Conservation (phyloP, 2,113 vertebrate genomes). For the Ursus arctos region DNA sequence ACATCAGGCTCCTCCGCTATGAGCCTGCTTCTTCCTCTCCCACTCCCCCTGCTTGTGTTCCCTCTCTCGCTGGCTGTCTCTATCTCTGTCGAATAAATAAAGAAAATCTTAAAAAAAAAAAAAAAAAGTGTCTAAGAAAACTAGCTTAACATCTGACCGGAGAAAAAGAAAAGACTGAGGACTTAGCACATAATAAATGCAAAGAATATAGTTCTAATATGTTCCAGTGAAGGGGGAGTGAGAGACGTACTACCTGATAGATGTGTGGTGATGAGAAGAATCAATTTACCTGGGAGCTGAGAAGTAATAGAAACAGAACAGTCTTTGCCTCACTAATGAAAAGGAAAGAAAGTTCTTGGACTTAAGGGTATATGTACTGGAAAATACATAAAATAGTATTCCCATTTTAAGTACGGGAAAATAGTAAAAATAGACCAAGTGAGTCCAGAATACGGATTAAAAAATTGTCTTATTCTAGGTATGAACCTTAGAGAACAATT, state of each 20-base stretch:
- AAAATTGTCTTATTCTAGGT: not conserved
- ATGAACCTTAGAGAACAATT: not conserved
- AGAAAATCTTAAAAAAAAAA: too few species aligned
- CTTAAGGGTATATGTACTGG: not conserved
- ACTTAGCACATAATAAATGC: not conserved
- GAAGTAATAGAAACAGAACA: not conserved
- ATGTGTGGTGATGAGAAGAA: not conserved
- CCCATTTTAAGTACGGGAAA: not conserved
- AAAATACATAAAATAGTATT: not conserved
- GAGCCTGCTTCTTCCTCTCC: too few species aligned
- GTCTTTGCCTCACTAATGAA: not conserved
- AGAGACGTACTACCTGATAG: not conserved
- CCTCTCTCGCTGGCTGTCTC: too few species aligned
- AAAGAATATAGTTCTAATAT: not conserved
- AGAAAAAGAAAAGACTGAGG: not conserved
- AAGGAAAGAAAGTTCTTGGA: not conserved
- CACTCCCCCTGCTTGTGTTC: too few species aligned
- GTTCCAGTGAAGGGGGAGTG: not conserved
- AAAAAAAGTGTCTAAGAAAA: not conserved
- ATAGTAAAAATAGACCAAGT: not conserved
- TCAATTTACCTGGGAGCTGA: not conserved
- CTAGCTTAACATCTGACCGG: not conserved
- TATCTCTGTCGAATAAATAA: too few species aligned
- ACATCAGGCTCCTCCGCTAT: too few species aligned
- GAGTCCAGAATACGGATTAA: not conserved